Conservation (phyloP, 2,113 vertebrate genomes). For the Gopherus flavomarginatus region DNA sequence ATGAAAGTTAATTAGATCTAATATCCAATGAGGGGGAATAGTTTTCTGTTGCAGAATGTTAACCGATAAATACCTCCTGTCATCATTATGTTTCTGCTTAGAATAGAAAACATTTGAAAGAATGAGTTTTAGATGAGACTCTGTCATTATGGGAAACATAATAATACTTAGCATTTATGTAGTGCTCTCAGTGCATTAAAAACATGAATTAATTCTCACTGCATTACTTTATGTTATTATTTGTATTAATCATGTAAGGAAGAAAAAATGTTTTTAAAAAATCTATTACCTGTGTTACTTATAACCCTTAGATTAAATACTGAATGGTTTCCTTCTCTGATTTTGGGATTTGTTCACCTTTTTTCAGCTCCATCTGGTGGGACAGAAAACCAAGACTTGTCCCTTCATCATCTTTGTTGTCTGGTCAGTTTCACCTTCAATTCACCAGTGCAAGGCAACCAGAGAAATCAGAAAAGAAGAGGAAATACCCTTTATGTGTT, state of each 20-base stretch:
- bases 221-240: background rate
- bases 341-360: background rate
- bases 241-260: background rate
- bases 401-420: background rate
- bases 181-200: constrained; percentile 11
- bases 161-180: constrained; percentile 30
- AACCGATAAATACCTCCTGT: constrained; percentile 50
- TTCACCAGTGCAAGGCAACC: background rate
- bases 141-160: constrained; percentile 14
- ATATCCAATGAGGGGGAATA: constrained; percentile 31
- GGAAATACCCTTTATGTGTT: background rate
- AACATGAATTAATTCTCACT: constrained; percentile 3
- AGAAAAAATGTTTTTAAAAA: background rate
- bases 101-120: constrained; percentile 28
- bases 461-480: background rate
- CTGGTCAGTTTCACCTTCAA: background rate
- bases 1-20: constrained; percentile 60
- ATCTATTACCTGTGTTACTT: background rate
- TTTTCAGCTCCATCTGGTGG: background rate
- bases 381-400: background rate
- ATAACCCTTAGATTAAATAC: background rate
- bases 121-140: constrained; percentile 22
- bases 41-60: constrained; percentile 51
- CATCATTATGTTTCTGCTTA: constrained; percentile 24
- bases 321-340: background rate